phyloP scores from a whole-genome alignment of 2,797 vertebrate species.

The Megalops cyprinoides region DNA sequence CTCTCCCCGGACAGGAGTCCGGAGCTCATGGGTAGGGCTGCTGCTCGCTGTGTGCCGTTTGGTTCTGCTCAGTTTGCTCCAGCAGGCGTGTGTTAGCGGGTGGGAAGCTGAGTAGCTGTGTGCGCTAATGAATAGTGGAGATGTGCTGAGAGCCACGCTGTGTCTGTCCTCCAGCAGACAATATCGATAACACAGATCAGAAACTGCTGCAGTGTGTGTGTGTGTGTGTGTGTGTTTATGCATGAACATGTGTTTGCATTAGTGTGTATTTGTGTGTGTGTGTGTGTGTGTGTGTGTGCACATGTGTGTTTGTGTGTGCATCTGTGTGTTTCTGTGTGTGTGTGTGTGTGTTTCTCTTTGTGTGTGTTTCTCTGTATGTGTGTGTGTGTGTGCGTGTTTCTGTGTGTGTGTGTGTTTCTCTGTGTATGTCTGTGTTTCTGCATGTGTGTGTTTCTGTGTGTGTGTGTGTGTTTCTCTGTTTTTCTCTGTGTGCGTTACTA shows the following conservation, averaged over 20 bases:
- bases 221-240: background rate
- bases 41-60: background rate
- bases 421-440: conserved; percentile 8
- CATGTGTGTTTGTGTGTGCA: background rate
- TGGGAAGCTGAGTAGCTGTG: background rate
- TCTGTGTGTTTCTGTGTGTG: background rate
- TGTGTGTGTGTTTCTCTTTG: too few species aligned
- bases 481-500: too few species aligned
- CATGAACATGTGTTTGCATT: too few species aligned
- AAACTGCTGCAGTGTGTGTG: background rate
- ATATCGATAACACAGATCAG: background rate
- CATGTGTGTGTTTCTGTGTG: background rate
- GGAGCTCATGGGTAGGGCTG: conserved; percentile 30
- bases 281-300: background rate
- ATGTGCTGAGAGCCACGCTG: too few species aligned
- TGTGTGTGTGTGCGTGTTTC: too few species aligned
- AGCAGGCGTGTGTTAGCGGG: background rate
- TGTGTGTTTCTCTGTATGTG: background rate
- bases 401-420: background rate
- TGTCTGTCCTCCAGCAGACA: background rate
- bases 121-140: background rate
- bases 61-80: too few species aligned
- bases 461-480: too few species aligned
- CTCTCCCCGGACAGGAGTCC: background rate
- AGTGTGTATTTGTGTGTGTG: background rate